These are phyloP conservation scores for Drosophila cracens DNA, from an alignment of 2,888 invertebrate species.

Conservation along the genomic window DNA sequence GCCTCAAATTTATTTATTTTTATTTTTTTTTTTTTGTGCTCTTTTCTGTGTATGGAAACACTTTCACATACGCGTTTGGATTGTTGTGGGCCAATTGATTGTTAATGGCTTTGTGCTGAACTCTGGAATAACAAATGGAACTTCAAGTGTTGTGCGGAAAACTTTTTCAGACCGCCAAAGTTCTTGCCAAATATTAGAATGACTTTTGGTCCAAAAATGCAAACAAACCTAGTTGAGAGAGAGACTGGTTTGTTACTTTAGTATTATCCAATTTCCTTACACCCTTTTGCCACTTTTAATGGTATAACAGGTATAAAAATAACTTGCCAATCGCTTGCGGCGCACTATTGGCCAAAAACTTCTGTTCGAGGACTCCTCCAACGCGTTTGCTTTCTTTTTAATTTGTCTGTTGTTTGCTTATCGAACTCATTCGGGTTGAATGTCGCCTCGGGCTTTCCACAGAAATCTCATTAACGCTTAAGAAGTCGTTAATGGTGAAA, in stretches of 20 bases:
- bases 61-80: slow-evolving; percentile 39
- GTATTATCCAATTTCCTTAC: background rate
- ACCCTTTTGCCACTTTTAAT: background rate
- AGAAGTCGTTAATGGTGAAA: slow-evolving; percentile 32
- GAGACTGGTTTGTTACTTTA: background rate
- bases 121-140: slow-evolving; percentile 52
- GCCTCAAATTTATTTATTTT: slow-evolving; percentile 10
- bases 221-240: background rate
- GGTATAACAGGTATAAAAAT: background rate
- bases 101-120: slow-evolving; percentile 67
- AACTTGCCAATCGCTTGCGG: background rate
- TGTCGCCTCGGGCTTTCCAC: slow-evolving; percentile 20
- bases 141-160: slow-evolving; percentile 28
- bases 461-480: slow-evolving; percentile 47
- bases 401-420: slow-evolving; percentile 8
- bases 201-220: slow-evolving; percentile 29
- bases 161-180: slow-evolving; percentile 21
- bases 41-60: background rate
- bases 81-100: slow-evolving; percentile 66
- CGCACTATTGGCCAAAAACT: too few relatives aligned
- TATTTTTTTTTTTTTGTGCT: background rate
- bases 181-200: slow-evolving; percentile 48
- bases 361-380: background rate
- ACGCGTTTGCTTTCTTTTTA: slow-evolving; percentile 30
- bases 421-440: slow-evolving; percentile 14